Conservation (phyloP, 2,113 vertebrate species). For the Alectura lathami region DNA sequence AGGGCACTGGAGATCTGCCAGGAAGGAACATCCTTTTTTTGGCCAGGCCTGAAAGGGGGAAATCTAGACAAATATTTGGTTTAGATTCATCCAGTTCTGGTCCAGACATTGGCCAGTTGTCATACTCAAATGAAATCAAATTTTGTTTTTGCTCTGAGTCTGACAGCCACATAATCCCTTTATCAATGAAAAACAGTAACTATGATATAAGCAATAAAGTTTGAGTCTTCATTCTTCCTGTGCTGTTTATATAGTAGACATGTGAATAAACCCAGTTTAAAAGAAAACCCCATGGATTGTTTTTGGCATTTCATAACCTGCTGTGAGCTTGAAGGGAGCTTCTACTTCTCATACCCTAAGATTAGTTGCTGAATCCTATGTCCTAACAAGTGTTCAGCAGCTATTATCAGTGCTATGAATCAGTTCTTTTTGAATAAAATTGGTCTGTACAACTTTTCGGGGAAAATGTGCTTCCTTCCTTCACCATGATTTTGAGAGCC, state of each 20-base stretch:
- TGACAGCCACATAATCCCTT: not conserved
- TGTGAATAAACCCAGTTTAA: conserved; percentile 14
- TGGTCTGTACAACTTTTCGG: not conserved
- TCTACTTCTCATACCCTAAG: conserved; percentile 3
- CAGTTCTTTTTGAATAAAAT: not conserved
- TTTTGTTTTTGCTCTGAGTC: not conserved
- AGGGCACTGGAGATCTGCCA: not conserved
- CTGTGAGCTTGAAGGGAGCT: not conserved
- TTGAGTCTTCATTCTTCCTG: not conserved
- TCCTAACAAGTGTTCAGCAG: not conserved
- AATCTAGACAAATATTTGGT: not conserved
- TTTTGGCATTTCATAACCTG: conserved; percentile 23
- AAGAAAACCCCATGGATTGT: not conserved
- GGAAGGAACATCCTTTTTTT: not conserved
- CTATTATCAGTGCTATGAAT: not conserved
- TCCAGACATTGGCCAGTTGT: not conserved
- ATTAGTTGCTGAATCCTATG: not conserved
- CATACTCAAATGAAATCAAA: not conserved
- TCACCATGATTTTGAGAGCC: not conserved
- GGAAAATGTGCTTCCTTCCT: not conserved
- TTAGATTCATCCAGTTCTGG: not conserved
- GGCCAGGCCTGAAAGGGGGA: not conserved
- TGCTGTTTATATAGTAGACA: not conserved
- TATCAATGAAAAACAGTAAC: not conserved
- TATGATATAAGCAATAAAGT: not conserved